These are phyloP conservation scores for Zootoca vivipara DNA, from an alignment of 2,113 vertebrate species.

Conservation along the genomic window DNA sequence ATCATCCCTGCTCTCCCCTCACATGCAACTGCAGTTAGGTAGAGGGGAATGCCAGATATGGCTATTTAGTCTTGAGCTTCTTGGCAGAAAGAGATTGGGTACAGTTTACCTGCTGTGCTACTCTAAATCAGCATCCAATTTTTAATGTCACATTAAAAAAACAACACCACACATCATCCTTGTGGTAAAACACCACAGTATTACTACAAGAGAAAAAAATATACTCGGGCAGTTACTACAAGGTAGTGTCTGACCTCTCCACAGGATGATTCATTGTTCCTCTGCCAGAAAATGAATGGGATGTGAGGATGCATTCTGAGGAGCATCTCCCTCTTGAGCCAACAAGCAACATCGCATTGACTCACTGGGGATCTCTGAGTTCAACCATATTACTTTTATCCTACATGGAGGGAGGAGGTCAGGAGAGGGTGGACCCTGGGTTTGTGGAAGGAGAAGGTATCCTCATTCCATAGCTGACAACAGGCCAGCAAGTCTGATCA, in stretches of 20 bases:
- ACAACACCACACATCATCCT: neutral
- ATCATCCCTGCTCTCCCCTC: too few relatives aligned
- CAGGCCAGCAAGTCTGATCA: conserved; percentile 54
- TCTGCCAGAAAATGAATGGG: neutral
- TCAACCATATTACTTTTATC: neutral
- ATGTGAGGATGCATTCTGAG: neutral
- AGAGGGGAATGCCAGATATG: too few relatives aligned
- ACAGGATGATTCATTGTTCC: neutral
- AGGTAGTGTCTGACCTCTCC: neutral
- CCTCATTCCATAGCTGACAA: conserved; percentile 20
- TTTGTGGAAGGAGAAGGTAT: neutral
- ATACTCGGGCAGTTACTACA: neutral
- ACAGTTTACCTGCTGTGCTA: neutral
- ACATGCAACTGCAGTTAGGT: too few relatives aligned
- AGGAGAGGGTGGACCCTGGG: neutral
- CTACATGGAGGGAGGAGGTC: neutral
- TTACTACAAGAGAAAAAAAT: neutral
- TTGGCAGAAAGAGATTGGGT: neutral
- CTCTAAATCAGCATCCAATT: neutral
- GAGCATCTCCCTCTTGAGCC: neutral
- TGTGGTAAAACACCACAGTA: neutral
- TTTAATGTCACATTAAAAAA: neutral
- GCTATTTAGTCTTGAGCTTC: neutral
- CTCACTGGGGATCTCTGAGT: neutral
- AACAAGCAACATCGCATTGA: neutral